Evolutionary conservation across 1,140 invertebrate species (phyloP), one percentile per base, ranked within the genome.

Genomic region (Neodiprion lecontei): DNA sequence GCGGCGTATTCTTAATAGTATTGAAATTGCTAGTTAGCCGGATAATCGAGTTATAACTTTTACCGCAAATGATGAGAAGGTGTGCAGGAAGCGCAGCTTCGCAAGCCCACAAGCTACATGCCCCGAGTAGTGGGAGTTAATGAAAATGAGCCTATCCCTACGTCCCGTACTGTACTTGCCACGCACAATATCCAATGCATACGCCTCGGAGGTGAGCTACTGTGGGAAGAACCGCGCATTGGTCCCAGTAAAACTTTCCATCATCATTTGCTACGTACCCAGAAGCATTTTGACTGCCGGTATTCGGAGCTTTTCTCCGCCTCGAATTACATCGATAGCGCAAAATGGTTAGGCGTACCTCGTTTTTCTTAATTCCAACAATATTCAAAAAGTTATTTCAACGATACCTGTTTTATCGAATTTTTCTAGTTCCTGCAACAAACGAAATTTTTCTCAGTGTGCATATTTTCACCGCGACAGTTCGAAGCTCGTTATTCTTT

Each of bases 21-120:
- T 86, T 80, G 82, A 85, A 86, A 86, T 87, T 84, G 81, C 83
- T 83, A 82, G 83, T 86, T 86, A 82, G 80, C 81, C 75, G 81
- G 79, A 79, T 87, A 87, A 87, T 87, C 84, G 84, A 87, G 82
- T 86, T 87, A 85, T 78, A 83, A 85, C 76, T 84, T 86, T 85
- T 84, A 79, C 81, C 73, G 77, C 74, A 74, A 83, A 81, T 85
- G 80, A 84, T 82, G 17, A 21, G 81, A 80, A 81, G 83, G 74
- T 78, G 77, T 77, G 83, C 80, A 73, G 77, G 70, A 73, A 69
- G 9, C 21, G 17, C 10, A 53, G 67, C 67, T 68, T 11, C 9
- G 67, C 9, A 11, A 11, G 17, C 17, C 17, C 17, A 11, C 67
- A 1, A 21, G 67, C 11, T 68, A 17, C 1, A n/a, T 9, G 61